Conservation (phyloP, 2,113 vertebrate species). For the Diglossa brunneiventris region DNA sequence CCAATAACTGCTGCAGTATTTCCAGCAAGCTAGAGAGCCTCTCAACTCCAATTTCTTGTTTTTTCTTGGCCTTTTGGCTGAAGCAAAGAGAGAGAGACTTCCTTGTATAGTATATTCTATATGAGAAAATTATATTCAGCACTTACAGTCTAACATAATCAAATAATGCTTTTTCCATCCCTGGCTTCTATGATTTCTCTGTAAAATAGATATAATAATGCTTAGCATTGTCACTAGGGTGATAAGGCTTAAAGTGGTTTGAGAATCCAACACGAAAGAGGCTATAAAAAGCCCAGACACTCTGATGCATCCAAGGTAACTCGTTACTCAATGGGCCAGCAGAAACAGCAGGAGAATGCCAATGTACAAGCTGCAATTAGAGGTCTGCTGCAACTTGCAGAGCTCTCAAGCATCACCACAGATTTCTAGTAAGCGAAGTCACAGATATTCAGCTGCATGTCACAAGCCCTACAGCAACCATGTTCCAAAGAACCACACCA, state of each 20-base stretch:
- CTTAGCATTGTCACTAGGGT: constrained; percentile 6
- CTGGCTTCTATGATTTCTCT: not conserved
- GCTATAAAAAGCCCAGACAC: not conserved
- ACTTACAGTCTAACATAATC: constrained; percentile 12
- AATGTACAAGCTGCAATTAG: not conserved
- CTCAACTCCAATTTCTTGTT: not conserved
- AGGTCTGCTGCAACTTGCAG: not conserved
- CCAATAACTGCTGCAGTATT: not conserved
- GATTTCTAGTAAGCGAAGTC: not conserved
- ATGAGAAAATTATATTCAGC: constrained; percentile 3
- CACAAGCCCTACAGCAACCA: not conserved
- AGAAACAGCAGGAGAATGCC: not conserved
- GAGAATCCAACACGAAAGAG: not conserved
- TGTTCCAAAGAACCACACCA: accelerated
- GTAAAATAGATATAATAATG: constrained; percentile 27
- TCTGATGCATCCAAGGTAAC: not conserved
- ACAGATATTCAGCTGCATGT: not conserved
- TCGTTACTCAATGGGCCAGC: not conserved
- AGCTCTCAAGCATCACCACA: not conserved
- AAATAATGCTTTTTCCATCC: constrained; percentile 31
- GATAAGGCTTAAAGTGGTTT: constrained; percentile 18
- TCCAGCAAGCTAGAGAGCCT: not conserved
- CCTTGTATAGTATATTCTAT: not conserved
- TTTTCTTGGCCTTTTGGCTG: not conserved
- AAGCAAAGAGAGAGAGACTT: not conserved